These are phyloP conservation scores for Lagorchestes hirsutus DNA, from an alignment of 2,797 vertebrate genomes.

Conservation along the genomic window DNA sequence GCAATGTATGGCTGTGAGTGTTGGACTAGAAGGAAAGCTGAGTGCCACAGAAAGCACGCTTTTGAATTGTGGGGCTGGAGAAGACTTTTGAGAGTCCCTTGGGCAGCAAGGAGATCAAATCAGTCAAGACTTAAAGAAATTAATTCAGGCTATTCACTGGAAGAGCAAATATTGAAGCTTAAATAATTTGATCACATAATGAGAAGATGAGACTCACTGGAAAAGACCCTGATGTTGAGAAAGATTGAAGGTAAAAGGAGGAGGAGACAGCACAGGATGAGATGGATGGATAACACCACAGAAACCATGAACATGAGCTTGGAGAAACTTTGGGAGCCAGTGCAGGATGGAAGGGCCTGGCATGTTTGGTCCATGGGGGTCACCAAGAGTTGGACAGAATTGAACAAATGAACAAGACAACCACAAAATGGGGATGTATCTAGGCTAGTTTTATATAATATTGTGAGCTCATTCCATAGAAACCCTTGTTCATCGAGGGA, in stretches of 20 bases:
- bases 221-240: no score
- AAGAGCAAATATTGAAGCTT: not conserved
- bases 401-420: not conserved
- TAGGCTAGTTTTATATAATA: not conserved
- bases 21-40: not conserved
- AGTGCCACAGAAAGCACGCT: not conserved
- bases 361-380: no score
- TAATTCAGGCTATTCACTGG: not conserved
- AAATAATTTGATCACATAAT: no score
- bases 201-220: no score
- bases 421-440: not conserved
- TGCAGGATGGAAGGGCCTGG: no score
- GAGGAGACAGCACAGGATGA: no score
- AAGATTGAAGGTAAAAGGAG: no score
- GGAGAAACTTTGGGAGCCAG: no score
- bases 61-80: not conserved
- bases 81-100: not conserved
- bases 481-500: not conserved
- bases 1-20: not conserved
- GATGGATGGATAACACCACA: no score
- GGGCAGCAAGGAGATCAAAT: not conserved
- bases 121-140: not conserved
- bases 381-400: no score
- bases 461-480: not conserved
- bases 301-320: no score